Base-by-base conservation (phyloP, 2,113 vertebrate genomes). In the Collichthys lucidus region DNA sequence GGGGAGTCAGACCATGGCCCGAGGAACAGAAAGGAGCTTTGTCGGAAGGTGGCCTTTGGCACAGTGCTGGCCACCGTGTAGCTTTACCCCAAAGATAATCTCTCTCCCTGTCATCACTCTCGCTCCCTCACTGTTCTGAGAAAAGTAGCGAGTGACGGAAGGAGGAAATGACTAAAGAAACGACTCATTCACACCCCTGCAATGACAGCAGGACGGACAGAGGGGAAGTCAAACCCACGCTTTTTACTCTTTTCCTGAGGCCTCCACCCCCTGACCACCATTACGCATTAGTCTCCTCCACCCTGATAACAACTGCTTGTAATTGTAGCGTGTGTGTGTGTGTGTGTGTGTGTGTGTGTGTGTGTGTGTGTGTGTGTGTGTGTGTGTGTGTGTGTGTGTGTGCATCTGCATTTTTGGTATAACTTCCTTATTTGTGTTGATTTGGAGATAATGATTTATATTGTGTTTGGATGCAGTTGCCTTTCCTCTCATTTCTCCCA, bases 151-250 rank as follows among this genome's bases (percentile, higher is more conserved):
- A 87, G 60, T 74, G 72, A 74, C 44, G 56, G 77, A 86, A 90
- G 85, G 85, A 92, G 92, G 91, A 94, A 94, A 82, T 92, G 90
- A 91, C 91, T 93, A 92, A 91, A 91, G 89, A 91, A 93, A 86
- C 78, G 50, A 91, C 55, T 93, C 82, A 90, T 90, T 92, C 72
- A 89, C 91, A 91, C 82, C 87, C 86, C 74, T 89, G 79, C 72
- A 63, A 72, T 89, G 84, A 85, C 83, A 86, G 74, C 81, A 87
- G 83, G 75, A 84, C 24, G 69, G 72, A 74, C 77, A 42, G 84
- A 91, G 84, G 68, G 81, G 91, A 93, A 92, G 89, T 87, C 77
- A 80, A 79, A 86, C 84, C 86, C 74, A 81, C 53, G 60, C 67
- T 55, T 87, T 79, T 68, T 80, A 82, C 77, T 76, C 84, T 82